A percentile compares a stretch with the other conserved stretches of the same genome.
Evolutionary conservation across 2,888 invertebrate genomes (phyloP).

Genomic region (Perizoma affinitatum): DNA sequence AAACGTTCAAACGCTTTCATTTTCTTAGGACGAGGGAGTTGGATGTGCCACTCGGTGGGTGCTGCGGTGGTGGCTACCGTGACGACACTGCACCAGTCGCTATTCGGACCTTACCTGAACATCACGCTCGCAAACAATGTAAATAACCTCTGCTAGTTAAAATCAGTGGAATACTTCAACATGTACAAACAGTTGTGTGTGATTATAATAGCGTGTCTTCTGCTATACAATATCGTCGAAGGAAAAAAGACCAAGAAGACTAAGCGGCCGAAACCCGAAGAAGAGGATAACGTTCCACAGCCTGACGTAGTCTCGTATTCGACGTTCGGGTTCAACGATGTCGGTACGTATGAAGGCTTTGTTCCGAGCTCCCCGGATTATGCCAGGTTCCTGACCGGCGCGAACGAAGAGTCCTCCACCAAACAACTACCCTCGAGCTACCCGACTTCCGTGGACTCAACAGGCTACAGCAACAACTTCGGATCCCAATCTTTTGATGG

Average conservation of each 20-base stretch:
- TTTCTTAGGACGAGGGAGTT: conserved; percentile 70
- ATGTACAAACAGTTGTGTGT: conserved; percentile 66
- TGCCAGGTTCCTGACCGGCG: conserved; percentile 57
- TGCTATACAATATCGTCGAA: conserved; percentile 48
- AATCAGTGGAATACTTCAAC: conserved; percentile 52
- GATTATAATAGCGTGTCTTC: conserved; percentile 54
- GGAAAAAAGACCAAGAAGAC: conserved; percentile 64
- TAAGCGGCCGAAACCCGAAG: conserved; percentile 61
- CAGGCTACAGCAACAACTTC: conserved; percentile 56
- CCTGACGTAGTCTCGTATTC: conserved; percentile 77
- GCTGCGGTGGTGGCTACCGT: conserved; percentile 37
- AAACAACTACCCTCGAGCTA: conserved; percentile 72
- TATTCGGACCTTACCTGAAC: conserved; percentile 60
- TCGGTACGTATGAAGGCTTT: conserved; percentile 71
- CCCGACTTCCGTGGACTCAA: conserved; percentile 65
- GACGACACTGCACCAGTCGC: conserved; percentile 61
- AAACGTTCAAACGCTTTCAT: conserved; percentile 69
- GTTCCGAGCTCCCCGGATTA: conserved; percentile 75
- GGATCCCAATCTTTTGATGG: conserved; percentile 53
- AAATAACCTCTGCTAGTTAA: conserved; percentile 51
- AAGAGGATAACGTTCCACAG: conserved; percentile 63
- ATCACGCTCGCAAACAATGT: conserved; percentile 66
- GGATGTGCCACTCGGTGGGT: conserved; percentile 42
- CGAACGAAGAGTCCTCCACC: conserved; percentile 62
- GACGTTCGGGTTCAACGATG: conserved; percentile 76